Conservation (phyloP, 2,888 invertebrate genomes). For the Phortica magna region DNA sequence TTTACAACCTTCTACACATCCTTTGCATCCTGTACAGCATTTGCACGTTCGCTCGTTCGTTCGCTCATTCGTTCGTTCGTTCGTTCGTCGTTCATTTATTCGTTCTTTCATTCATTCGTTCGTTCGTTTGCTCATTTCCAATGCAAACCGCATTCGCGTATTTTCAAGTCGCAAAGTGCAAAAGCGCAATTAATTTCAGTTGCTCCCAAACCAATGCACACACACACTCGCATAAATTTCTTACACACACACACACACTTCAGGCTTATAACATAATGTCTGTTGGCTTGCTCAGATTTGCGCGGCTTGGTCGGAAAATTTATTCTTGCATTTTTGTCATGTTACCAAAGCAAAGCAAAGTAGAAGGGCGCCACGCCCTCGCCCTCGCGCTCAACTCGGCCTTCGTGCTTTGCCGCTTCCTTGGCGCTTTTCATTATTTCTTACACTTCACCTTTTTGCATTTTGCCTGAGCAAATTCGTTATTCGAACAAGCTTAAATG, state of each 20-base stretch:
- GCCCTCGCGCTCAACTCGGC: not conserved
- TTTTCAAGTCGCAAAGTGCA: constrained; percentile 57
- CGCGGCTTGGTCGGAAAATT: constrained; percentile 49
- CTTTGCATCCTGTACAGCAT: too few species aligned
- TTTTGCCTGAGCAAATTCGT: not conserved
- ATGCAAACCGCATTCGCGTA: constrained; percentile 50
- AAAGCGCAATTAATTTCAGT: constrained; percentile 62
- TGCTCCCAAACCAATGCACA: constrained; percentile 24
- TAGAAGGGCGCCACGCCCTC: not conserved
- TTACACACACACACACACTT: not conserved
- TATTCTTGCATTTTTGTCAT: constrained; percentile 48
- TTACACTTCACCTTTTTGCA: too few species aligned
- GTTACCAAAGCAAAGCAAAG: constrained; percentile 22
- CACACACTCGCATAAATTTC: constrained; percentile 9
- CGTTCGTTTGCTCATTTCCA: constrained; percentile 19
- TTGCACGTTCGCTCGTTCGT: too few species aligned
- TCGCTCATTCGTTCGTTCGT: too few species aligned
- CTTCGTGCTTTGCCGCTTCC: too few species aligned
- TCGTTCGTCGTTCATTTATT: not conserved
- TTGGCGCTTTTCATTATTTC: too few species aligned
- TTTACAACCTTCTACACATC: not conserved
- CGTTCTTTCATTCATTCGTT: not conserved
- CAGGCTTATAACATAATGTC: too few species aligned
- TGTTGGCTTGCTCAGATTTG: constrained; percentile 32
- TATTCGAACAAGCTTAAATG: not conserved